Evolutionary conservation across 2,113 vertebrate species (phyloP), one percentile per base, ranked within the genome.

Genomic region (Myocastor coypus): DNA sequence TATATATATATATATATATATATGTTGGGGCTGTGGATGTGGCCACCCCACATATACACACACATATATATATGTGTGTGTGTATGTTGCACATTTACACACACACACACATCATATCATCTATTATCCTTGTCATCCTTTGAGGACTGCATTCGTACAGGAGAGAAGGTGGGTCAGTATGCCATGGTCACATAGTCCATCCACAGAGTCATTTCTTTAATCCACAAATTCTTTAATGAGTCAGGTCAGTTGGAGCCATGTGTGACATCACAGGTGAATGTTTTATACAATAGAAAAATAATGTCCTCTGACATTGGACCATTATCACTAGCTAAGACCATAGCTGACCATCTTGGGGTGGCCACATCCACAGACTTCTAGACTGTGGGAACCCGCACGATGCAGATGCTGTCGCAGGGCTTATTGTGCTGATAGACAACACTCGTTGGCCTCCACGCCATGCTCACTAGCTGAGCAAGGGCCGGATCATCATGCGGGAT

Each of bases 301-400:
- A 8, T 0, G 17, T 40, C 11, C 46, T 42, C 11, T 2, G 77
- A 91, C 0, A 0, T 28, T 20, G 5, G 37, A 17, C 19, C 0
- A 2, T 46, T 11, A 24, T 22, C 61, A 87, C 30, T 64, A 16
- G 83, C 0, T 37, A 55, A 77, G 68, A 17, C 61, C 46, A n/a
- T 4, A 40, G 61, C 80, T 57, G 16, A 17, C 16, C 55, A 40
- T 34, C 42, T 68, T 68, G 63, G 19, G 63, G 46, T 34, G 34
- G 86, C 26, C 78, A 75, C 63, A 32, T 0, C 19, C 46, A 86
- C 7, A 34, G 3, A n/a, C 26, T 40, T 32, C 32, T 13, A 30
- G 42, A 46, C 19, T 82, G 73, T 63, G 46, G n/a, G 52, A 46
- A 55, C 16, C 14, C 0, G 0, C 34, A 6, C 13, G 42, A 42